Base-by-base conservation (phyloP, 2,113 vertebrate species). In the Eclectus roratus region DNA sequence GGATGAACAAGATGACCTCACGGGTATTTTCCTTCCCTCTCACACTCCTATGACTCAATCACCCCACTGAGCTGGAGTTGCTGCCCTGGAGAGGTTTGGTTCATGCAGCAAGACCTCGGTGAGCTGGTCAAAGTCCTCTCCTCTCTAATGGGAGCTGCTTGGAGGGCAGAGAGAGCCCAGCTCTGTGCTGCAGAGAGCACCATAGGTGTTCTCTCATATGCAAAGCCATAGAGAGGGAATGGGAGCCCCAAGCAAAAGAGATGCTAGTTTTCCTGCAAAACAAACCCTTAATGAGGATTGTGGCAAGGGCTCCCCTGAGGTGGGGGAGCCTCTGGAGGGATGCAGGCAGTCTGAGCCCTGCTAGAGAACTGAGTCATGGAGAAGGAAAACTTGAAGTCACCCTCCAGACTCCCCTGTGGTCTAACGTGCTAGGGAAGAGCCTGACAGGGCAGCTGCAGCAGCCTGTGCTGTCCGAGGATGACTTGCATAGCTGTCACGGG, bases 21-120 rank as follows among this genome's bases (percentile, higher is more conserved):
- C 13, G 66, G 93, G 96, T 96, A 50, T 95, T 97, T 95, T 84
- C 94, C 92, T 95, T 61, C 52, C 52, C 85, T 90, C 89, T 94
- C 9, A 2, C 4, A 55, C 68, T 55, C 8, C 85, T 6, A 27
- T 93, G 96, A 96, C 92, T 95, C 94, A 96, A 4, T 39, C 1
- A 0, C 65, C 76, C 85, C 69, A 0, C 55, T 49, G 92, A 91
- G 93, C 91, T 29, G 91, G 79, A 93, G 79, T 2, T 1, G 19
- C 55, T 87, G 88, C 61, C 56, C 60, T 19, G 85, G 24, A 31
- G 85, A 86, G 55, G 50, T 68, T 46, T 78, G 86, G 85, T 33
- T 88, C 16, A 4, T 9, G 56, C n/a, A 43, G 29, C 4, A 17
- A 56, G n/a, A 83, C 10, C 19, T 89, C 17, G 2, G 4, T 0